Evolutionary conservation across 1,140 invertebrate species (phyloP).

Genomic region (Drosophila pectinifera): DNA sequence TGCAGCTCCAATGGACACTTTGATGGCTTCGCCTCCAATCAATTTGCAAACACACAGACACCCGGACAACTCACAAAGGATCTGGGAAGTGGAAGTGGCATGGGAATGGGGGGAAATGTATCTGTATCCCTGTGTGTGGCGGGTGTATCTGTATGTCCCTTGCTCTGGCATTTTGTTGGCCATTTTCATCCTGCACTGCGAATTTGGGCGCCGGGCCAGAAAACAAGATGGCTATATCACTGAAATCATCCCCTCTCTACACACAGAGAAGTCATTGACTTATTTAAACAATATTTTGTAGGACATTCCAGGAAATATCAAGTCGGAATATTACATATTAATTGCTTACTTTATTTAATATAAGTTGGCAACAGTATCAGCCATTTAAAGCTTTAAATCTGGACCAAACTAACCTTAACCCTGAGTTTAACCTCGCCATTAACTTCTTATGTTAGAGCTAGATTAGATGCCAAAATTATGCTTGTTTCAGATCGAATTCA

Average conservation of each 20-base stretch:
- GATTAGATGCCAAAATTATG: too few relatives aligned
- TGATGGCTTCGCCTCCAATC: conserved; percentile 48
- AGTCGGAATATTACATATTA: too few relatives aligned
- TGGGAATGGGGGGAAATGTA: conserved; percentile 6
- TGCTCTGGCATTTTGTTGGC: conserved; percentile 19
- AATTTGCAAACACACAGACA: conserved; percentile 30
- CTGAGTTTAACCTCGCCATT: too few relatives aligned
- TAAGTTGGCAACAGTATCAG: too few relatives aligned
- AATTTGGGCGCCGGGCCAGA: conserved; percentile 6
- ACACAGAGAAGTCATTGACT: background rate
- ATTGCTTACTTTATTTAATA: too few relatives aligned
- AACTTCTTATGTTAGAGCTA: too few relatives aligned
- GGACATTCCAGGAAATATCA: too few relatives aligned
- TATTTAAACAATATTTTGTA: background rate
- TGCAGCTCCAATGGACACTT: conserved; percentile 49
- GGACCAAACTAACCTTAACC: too few relatives aligned
- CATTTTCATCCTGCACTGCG: conserved; percentile 23
- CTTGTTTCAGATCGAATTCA: too few relatives aligned
- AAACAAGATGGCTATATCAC: conserved; percentile 22
- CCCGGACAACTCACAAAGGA: conserved; percentile 28
- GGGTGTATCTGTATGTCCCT: conserved; percentile 30
- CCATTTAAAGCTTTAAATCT: too few relatives aligned
- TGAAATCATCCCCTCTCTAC: conserved; percentile 3
- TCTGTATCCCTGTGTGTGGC: conserved; percentile 15
- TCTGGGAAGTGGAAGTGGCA: background rate